Base-by-base conservation (phyloP, 2,113 vertebrate genomes). In the Spea bombifrons region DNA sequence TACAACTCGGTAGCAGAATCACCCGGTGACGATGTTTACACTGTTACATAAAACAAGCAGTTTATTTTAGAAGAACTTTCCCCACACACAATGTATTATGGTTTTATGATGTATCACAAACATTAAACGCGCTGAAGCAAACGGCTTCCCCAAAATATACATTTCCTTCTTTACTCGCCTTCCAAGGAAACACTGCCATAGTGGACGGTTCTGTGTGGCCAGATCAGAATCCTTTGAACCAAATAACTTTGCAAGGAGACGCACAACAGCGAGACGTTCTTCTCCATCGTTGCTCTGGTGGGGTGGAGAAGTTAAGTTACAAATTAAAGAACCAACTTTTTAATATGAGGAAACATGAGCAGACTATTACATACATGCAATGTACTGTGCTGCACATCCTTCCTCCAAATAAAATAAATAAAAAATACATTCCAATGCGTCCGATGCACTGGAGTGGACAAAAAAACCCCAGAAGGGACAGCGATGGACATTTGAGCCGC, bases 171-270 rank as follows among this genome's bases (percentile, higher is more conserved):
- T 30, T 30, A 84, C 94, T 90, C 86, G 98, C 97, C 97, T 89
- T 85, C 97, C 97, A 83, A 99, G 92, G 88, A 99, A 99, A 85
- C 97, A 99, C 75, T 99, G 97, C 97, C 97, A 99, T 75, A 99
- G 94, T 2, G 97, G 96, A 82, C 96, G 92, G 87, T 99, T 99
- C 82, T 99, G 97, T 0, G 94, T 97, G 72, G 97, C 97, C 78
- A 99, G 91, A 84, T 99, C 97, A 1, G 97, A 99, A 91, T 99
- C 97, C 92, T 96, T 99, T 85, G 95, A 97, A 44, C 97, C 97
- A 87, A 99, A 99, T 75, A 99, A 88, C 88, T 99, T 99, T 10
- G 97, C 96, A 64, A 99, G 84, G 85, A 99, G 92, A 67, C 96
- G 93, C 77, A 99, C 97, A 75, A 99, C 97, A 84, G 97, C 97